A percentile compares a stretch with the other conserved stretches of the same genome.
These are phyloP conservation scores for Torymus texanus DNA, from an alignment of 2,888 invertebrate genomes.

Conservation along the genomic window DNA sequence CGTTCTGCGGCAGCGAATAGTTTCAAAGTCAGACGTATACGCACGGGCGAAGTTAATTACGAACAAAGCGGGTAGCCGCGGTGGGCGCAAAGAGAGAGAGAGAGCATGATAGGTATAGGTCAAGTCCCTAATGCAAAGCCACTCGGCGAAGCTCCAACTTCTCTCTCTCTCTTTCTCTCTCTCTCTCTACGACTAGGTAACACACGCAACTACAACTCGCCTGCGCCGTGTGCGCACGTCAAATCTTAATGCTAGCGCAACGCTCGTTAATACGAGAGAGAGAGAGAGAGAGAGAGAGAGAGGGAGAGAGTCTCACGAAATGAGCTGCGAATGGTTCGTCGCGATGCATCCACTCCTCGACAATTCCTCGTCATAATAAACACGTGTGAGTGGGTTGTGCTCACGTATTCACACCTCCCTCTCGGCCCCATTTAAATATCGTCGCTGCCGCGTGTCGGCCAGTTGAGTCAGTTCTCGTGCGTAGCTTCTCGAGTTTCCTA, in stretches of 20 bases:
- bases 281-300: not conserved
- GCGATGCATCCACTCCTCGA: too few relatives aligned
- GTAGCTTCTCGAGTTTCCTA: not conserved
- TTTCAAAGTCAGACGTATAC: not conserved
- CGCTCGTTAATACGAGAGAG: conserved; percentile 25
- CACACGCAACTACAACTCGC: not conserved
- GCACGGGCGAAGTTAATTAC: conserved; percentile 38
- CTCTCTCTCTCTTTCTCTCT: not conserved
- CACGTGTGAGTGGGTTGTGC: too few relatives aligned
- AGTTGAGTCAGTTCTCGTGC: too few relatives aligned
- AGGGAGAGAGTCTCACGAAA: not conserved
- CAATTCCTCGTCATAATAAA: too few relatives aligned
- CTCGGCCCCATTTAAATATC: too few relatives aligned
- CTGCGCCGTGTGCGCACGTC: conserved; percentile 3
- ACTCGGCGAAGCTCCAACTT: not conserved
- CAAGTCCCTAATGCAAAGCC: conserved; percentile 44
- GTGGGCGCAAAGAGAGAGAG: not conserved
- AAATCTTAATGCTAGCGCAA: conserved; percentile 48
- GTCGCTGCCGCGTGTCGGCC: too few relatives aligned
- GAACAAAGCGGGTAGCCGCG: conserved; percentile 18
- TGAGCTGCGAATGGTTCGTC: conserved; percentile 30
- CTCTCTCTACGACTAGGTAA: not conserved
- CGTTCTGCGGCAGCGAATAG: not conserved
- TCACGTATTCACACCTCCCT: too few relatives aligned
- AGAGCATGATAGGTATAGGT: conserved; percentile 18